These are phyloP conservation scores for Nephrotoma flavescens DNA, from an alignment of 2,888 invertebrate genomes.

Conservation along the genomic window DNA sequence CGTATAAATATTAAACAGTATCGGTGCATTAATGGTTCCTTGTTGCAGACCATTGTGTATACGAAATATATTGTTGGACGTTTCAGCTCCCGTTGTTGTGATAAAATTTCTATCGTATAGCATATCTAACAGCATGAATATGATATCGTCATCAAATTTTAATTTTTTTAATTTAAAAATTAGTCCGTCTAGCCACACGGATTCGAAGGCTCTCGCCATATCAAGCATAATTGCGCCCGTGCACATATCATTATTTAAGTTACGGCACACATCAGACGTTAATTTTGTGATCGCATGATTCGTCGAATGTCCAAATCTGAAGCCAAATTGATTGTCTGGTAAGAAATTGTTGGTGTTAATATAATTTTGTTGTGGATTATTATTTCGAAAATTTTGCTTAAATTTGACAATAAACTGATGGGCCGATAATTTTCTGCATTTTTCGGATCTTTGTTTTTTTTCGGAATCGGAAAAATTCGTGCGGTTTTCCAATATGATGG, in stretches of 20 bases:
- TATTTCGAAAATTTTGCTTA: neutral
- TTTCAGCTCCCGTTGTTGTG: neutral
- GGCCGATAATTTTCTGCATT: no score
- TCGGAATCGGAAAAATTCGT: no score
- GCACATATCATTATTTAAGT: neutral
- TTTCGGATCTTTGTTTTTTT: no score
- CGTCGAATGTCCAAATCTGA: neutral
- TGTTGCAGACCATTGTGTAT: no score
- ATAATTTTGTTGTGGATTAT: neutral
- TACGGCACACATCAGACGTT: no score
- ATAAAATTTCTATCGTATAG: neutral
- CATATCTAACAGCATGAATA: neutral
- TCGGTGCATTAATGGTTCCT: no score
- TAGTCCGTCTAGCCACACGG: neutral
- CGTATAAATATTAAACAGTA: no score
- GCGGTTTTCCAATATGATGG: no score
- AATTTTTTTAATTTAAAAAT: neutral
- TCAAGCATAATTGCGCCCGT: neutral
- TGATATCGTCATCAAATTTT: neutral
- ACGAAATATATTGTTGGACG: no score
- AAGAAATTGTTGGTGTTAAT: neutral
- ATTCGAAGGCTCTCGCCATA: neutral
- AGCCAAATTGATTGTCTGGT: no score
- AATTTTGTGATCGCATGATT: neutral
- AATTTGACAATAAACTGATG: neutral